These are phyloP conservation scores for Corynorhinus townsendii DNA, from an alignment of 2,113 vertebrate species.

Conservation along the genomic window DNA sequence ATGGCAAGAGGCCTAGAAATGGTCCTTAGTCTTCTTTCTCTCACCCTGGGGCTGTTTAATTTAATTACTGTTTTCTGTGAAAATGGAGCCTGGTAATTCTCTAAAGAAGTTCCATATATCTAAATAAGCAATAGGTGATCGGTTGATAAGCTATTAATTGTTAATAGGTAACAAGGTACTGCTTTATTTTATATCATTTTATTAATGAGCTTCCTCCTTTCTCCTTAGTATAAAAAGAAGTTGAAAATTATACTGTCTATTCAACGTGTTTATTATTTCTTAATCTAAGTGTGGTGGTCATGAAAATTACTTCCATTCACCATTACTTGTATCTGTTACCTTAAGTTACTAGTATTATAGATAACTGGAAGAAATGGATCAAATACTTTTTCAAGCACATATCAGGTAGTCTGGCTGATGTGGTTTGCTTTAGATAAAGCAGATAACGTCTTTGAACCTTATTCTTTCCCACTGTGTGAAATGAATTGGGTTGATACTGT, in stretches of 20 bases:
- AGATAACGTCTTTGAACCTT: neutral
- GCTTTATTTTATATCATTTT: slow-evolving; percentile 3
- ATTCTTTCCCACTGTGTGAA: neutral
- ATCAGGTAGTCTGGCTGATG: neutral
- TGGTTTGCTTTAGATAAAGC: neutral
- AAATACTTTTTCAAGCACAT: neutral
- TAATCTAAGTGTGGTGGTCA: neutral
- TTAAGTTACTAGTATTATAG: neutral
- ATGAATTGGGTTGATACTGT: neutral
- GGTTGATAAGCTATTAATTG: neutral
- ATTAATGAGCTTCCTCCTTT: neutral
- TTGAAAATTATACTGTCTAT: neutral
- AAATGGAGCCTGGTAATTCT: neutral
- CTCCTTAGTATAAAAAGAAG: neutral
- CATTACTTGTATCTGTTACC: neutral
- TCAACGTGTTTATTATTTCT: neutral
- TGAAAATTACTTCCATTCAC: neutral
- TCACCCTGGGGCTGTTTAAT: neutral
- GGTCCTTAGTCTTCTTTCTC: neutral
- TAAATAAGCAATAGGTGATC: neutral
- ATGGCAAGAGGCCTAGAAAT: slow-evolving; percentile 11
- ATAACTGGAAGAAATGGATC: neutral
- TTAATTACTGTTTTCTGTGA: slow-evolving; percentile 36
- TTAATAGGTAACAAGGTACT: neutral
- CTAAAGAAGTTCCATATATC: neutral